These are phyloP conservation scores for Selenia dentaria DNA, from an alignment of 2,888 invertebrate genomes.

Conservation along the genomic window DNA sequence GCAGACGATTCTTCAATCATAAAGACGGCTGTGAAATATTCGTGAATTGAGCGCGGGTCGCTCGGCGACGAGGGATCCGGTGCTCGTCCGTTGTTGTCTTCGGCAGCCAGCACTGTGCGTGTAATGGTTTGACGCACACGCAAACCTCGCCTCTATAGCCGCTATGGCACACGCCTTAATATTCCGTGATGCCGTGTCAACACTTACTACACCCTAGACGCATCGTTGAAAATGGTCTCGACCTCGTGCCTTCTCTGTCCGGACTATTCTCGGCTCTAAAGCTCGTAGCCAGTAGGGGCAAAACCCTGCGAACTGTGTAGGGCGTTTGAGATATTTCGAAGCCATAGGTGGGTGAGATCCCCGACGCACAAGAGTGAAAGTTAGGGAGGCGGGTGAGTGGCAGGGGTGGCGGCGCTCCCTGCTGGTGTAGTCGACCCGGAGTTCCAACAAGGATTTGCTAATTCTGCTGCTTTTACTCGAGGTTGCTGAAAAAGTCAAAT, in stretches of 20 bases:
- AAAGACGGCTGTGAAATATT: constrained; percentile 54
- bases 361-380: constrained; percentile 80
- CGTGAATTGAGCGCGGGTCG: constrained; percentile 60
- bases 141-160: constrained; percentile 58
- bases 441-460: constrained; percentile 78
- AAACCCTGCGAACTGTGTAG: constrained; percentile 40
- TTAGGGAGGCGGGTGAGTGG: constrained; percentile 70
- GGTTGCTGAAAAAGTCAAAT: constrained; percentile 52
- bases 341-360: constrained; percentile 66
- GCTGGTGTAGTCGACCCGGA: constrained; percentile 80
- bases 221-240: constrained; percentile 74
- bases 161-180: constrained; percentile 48
- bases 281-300: constrained; percentile 38
- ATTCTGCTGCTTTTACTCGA: constrained; percentile 75
- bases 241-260: constrained; percentile 61
- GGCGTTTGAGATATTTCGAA: constrained; percentile 62
- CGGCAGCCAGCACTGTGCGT: constrained; percentile 70
- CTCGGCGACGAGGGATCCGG: constrained; percentile 75
- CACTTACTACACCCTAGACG: constrained; percentile 75
- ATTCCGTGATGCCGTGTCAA: constrained; percentile 51
- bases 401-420: constrained; percentile 64
- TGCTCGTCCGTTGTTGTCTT: constrained; percentile 77
- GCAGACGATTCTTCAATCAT: constrained; percentile 41
- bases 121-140: constrained; percentile 46
- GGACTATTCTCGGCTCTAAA: constrained; percentile 59